A percentile compares a stretch with the other conserved stretches of the same genome.
Evolutionary conservation across 2,113 vertebrate genomes (phyloP).

Genomic region (Prionailurus viverrinus): DNA sequence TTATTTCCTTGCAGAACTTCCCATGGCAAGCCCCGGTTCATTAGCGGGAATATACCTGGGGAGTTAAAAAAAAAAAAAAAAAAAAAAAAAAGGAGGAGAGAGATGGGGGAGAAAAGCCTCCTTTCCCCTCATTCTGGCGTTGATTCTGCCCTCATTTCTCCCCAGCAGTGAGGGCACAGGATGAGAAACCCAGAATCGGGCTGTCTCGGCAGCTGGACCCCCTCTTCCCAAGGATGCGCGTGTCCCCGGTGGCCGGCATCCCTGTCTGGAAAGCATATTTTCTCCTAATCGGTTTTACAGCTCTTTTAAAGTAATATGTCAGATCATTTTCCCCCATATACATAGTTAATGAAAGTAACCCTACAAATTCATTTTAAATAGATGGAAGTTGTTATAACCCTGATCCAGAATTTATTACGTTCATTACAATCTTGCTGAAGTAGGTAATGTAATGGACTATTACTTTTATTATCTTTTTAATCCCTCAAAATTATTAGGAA

Average conservation of each 20-base stretch:
- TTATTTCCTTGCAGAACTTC: conserved; percentile 87
- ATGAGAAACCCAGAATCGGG: not conserved
- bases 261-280: conserved; percentile 90
- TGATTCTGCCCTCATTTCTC: conserved; percentile 16
- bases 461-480: conserved; percentile 95
- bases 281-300: conserved; percentile 92
- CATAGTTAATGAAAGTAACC: conserved; percentile 94
- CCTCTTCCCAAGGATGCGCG: conserved; percentile 75
- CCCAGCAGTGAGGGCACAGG: rapidly evolving
- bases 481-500: conserved; percentile 93
- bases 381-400: conserved; percentile 94
- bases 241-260: conserved; percentile 83
- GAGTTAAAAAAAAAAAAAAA: not conserved
- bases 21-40: conserved; percentile 79
- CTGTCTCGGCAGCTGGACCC: not conserved
- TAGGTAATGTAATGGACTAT: conserved; percentile 95
- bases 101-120: conserved; percentile 1
- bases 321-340: conserved; percentile 92
- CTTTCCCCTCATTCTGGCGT: not conserved
- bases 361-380: conserved; percentile 94
- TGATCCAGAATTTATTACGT: conserved; percentile 93
- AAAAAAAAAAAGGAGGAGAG: not conserved
- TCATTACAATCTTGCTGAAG: conserved; percentile 94
- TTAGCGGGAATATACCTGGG: conserved; percentile 81
- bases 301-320: conserved; percentile 93